Conservation (phyloP, 2,797 vertebrate species). For the Macroramphosus scolopax region DNA sequence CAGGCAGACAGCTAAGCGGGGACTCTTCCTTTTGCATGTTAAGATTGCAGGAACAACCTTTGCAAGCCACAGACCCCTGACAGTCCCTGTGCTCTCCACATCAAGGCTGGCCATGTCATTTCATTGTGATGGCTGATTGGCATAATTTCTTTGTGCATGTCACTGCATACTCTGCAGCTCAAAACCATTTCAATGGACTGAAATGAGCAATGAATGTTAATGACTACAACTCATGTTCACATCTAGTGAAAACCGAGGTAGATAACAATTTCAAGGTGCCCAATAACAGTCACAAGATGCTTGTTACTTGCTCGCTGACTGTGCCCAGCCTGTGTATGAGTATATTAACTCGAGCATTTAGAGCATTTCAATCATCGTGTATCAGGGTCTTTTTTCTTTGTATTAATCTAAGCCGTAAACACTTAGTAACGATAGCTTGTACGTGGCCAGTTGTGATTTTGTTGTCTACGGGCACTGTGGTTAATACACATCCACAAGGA, state of each 20-base stretch:
- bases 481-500: no score
- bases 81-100: slow-evolving; percentile 32
- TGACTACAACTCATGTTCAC: slow-evolving; percentile 28
- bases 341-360: no score
- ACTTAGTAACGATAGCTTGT: no score
- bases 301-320: no score
- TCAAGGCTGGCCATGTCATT: slow-evolving; percentile 37
- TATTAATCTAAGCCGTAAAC: no score
- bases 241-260: slow-evolving; percentile 12
- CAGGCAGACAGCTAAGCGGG: slow-evolving; percentile 30
- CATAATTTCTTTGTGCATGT: slow-evolving; percentile 29
- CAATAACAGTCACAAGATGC: no score
- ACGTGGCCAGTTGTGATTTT: no score
- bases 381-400: no score
- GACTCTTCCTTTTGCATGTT: slow-evolving; percentile 24
- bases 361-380: no score
- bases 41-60: slow-evolving; percentile 46
- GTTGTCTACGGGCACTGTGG: no score
- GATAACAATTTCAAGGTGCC: background rate
- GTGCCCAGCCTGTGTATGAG: no score
- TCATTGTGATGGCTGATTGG: slow-evolving; percentile 46
- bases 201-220: slow-evolving; percentile 21
- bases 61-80: slow-evolving; percentile 38
- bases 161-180: slow-evolving; percentile 13
- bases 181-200: slow-evolving; percentile 10